Percentiles rank a stretch among this genome's conserved stretches.
phyloP scores from a whole-genome alignment of 2,113 vertebrate genomes.

The Microcebus jonahi region DNA sequence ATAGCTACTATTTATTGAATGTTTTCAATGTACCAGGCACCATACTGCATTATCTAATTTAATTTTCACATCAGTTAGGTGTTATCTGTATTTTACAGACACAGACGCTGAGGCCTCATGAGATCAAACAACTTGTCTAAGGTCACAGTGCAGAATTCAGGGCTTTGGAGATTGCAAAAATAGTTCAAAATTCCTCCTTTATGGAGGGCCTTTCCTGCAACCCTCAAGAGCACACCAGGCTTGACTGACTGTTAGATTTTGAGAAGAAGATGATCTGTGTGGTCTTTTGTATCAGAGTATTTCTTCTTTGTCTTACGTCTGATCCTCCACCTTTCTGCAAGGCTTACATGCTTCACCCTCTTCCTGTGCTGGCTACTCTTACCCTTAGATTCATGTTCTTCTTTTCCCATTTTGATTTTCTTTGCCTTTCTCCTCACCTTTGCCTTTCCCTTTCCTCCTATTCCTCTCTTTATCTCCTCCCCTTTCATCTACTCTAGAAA shows the following conservation, averaged over 20 bases:
- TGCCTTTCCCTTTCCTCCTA: neutral
- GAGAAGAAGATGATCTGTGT: neutral
- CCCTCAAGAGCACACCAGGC: neutral
- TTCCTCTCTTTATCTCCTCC: neutral
- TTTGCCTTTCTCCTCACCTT: neutral
- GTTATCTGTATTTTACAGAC: neutral
- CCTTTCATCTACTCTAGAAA: neutral
- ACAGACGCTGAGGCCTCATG: neutral
- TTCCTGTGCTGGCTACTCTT: neutral
- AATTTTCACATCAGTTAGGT: neutral
- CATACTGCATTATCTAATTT: neutral
- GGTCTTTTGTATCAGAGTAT: neutral
- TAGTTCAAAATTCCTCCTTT: neutral
- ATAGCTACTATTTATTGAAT: neutral
- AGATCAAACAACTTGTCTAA: neutral
- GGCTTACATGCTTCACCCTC: neutral
- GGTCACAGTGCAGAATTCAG: neutral
- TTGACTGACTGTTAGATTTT: neutral
- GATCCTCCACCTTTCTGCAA: neutral
- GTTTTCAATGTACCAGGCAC: neutral
- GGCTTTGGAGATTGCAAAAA: neutral
- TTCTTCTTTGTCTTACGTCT: neutral
- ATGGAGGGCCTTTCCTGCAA: neutral
- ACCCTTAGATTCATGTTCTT: neutral
- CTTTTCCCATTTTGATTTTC: neutral